A percentile compares a stretch with the other conserved stretches of the same genome.
phyloP scores from a whole-genome alignment of 2,888 invertebrate genomes.

The Hemistola chrysoprasaria region DNA sequence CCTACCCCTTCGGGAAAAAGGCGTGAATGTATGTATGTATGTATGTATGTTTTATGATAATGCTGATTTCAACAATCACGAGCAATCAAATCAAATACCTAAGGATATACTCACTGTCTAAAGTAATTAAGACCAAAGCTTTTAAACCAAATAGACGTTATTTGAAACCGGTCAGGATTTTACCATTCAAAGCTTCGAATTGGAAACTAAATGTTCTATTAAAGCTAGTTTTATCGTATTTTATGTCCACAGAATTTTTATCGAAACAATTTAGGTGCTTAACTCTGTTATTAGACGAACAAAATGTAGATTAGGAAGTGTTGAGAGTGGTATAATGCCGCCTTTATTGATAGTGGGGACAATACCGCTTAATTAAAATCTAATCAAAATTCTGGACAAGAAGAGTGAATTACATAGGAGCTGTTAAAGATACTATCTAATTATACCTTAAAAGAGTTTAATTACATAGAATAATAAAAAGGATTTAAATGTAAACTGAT shows the following conservation, averaged over 20 bases:
- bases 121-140: constrained; percentile 58
- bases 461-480: no score
- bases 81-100: constrained; percentile 24
- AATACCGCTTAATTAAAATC: constrained; percentile 14
- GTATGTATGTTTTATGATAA: no score
- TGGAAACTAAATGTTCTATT: constrained; percentile 48
- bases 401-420: background rate
- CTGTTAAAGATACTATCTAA: background rate
- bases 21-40: no score
- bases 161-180: constrained; percentile 57
- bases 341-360: constrained; percentile 7
- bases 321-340: constrained; percentile 11
- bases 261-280: constrained; percentile 41
- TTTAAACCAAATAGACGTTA: constrained; percentile 56
- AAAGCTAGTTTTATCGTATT: constrained; percentile 43
- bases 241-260: constrained; percentile 48
- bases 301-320: constrained; percentile 20
- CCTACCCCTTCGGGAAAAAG: no score
- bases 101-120: constrained; percentile 45
- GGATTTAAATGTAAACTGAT: no score
- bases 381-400: constrained; percentile 12
- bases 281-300: constrained; percentile 18
- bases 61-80: constrained; percentile 10
- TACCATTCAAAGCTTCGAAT: constrained; percentile 45
- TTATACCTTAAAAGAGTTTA: background rate